phyloP scores from a whole-genome alignment of 2,113 vertebrate genomes.

The Cairina moschata region DNA sequence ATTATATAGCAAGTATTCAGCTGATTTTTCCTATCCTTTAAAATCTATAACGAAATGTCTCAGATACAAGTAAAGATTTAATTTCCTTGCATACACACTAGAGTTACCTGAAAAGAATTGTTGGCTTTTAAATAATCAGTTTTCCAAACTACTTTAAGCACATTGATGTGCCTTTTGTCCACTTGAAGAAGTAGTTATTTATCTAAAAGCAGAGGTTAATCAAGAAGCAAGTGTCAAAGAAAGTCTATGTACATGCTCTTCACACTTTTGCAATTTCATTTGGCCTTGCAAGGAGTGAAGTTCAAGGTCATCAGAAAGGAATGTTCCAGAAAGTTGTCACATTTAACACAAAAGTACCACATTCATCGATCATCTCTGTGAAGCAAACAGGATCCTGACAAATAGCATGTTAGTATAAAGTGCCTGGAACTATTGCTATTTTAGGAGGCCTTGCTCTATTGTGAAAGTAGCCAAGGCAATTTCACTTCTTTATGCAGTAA shows the following conservation, averaged over 20 bases:
- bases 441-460: neutral
- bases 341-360: slow-evolving; percentile 45
- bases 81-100: neutral
- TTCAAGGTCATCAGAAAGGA: slow-evolving; percentile 3
- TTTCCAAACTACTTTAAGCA: neutral
- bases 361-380: slow-evolving; percentile 29
- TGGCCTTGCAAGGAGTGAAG: neutral
- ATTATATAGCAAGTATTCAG: neutral
- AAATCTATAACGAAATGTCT: neutral
- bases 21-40: neutral
- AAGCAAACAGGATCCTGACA: slow-evolving; percentile 33
- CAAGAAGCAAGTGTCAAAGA: slow-evolving; percentile 1
- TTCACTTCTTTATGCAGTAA: neutral
- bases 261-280: neutral
- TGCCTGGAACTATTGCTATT: slow-evolving; percentile 17
- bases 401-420: slow-evolving; percentile 22
- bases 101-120: neutral
- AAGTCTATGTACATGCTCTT: neutral
- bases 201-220: neutral
- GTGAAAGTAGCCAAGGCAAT: neutral
- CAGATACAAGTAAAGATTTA: neutral
- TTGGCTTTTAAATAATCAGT: neutral
- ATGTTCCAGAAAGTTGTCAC: slow-evolving; percentile 48
- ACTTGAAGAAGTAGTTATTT: neutral
- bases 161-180: neutral